These are phyloP conservation scores for Dolichopus griseipennis DNA, from an alignment of 2,888 invertebrate species.

Conservation along the genomic window DNA sequence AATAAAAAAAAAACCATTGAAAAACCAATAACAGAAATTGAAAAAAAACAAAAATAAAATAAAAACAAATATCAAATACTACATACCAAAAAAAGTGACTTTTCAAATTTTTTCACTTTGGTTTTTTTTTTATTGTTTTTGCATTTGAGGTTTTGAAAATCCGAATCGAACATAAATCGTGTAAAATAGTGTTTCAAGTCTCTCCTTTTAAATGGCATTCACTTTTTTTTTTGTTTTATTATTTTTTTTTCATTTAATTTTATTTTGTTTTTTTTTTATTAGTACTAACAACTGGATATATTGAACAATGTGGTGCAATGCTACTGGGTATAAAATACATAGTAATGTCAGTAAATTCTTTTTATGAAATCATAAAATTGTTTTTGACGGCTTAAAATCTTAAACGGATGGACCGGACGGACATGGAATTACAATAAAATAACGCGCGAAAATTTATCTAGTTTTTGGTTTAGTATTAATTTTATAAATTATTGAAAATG, in stretches of 20 bases:
- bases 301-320: slow-evolving; percentile 2
- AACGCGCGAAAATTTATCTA: background rate
- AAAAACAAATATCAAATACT: background rate
- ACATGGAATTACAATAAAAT: slow-evolving; percentile 4
- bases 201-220: background rate
- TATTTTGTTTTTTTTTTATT: background rate
- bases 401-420: slow-evolving; percentile 3
- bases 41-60: background rate
- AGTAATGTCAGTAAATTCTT: background rate
- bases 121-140: background rate
- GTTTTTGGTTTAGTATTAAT: background rate
- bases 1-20: background rate
- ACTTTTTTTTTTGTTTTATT: background rate
- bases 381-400: slow-evolving; percentile 1
- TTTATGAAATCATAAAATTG: slow-evolving; percentile 1
- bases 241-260: background rate
- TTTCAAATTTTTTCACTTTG: background rate
- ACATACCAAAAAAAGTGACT: slow-evolving; percentile 5
- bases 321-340: background rate
- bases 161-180: background rate
- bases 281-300: background rate
- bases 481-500: too few species aligned
- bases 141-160: background rate
- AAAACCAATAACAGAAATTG: background rate
- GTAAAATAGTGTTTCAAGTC: background rate